phyloP scores from a whole-genome alignment of 2,113 vertebrate genomes.

The Sapajus apella region DNA sequence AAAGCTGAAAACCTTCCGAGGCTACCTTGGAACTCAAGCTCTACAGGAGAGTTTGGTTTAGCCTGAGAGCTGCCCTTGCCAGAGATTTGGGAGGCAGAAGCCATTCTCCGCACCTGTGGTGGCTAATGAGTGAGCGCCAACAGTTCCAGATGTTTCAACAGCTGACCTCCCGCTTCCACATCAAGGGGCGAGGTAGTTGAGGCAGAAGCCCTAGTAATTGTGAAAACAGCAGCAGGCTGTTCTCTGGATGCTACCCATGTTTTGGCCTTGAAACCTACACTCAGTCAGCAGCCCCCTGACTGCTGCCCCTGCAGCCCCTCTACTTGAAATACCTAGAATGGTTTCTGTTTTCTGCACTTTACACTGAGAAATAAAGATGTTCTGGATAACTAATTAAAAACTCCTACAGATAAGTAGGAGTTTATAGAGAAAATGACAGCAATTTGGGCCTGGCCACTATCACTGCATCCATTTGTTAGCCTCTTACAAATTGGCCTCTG shows the following conservation, averaged over 20 bases:
- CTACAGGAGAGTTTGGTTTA: background rate
- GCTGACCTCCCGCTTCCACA: background rate
- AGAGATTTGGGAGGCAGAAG: background rate
- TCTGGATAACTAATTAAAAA: background rate
- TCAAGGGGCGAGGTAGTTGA: rapidly evolving
- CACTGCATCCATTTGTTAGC: background rate
- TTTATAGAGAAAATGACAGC: background rate
- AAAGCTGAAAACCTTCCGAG: background rate
- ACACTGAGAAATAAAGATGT: background rate
- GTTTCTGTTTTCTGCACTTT: background rate
- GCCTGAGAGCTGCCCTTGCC: background rate
- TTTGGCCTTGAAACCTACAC: background rate
- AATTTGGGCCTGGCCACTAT: too few relatives aligned
- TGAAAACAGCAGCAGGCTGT: background rate
- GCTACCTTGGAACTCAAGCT: background rate
- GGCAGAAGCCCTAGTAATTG: rapidly evolving
- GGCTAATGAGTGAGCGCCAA: background rate
- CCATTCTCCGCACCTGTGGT: background rate
- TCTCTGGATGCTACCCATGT: background rate
- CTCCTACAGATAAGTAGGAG: background rate
- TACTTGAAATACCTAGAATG: background rate
- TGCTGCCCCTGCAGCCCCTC: background rate
- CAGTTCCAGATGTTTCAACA: background rate
- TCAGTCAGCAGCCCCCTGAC: background rate
- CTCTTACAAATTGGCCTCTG: background rate